These are phyloP conservation scores for Pseudoatta argentina DNA, from an alignment of 1,140 invertebrate species.

Conservation along the genomic window DNA sequence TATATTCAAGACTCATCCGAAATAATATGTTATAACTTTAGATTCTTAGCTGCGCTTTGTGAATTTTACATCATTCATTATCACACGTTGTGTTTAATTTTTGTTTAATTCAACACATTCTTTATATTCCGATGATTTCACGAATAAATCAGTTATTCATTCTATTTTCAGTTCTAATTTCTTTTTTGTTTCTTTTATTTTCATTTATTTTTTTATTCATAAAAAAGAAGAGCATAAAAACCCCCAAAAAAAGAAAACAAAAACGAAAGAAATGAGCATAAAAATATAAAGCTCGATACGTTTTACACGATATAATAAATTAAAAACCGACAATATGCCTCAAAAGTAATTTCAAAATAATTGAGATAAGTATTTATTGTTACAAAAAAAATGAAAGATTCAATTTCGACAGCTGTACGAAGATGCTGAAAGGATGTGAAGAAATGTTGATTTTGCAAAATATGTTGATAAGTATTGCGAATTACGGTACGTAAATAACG, in stretches of 20 bases:
- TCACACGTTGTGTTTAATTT: not conserved
- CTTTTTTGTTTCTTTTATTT: constrained; percentile 21
- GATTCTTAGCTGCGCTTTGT: not conserved
- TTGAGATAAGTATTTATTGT: not conserved
- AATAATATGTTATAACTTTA: not conserved
- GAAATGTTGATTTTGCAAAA: constrained; percentile 37
- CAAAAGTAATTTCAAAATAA: not conserved
- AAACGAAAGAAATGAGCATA: not conserved
- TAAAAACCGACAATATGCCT: not conserved
- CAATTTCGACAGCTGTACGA: not conserved
- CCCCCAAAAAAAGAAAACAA: constrained; percentile 2
- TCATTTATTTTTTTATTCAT: constrained; percentile 49
- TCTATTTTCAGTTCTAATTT: constrained; percentile 23
- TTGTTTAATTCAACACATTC: not conserved
- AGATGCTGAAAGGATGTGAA: constrained; percentile 33
- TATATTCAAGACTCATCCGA: not conserved
- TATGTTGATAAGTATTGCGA: not conserved
- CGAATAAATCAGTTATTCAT: constrained; percentile 24
- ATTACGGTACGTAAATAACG: not conserved
- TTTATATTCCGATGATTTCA: constrained; percentile 43
- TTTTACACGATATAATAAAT: constrained; percentile 8
- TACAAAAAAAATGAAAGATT: not conserved
- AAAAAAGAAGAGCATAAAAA: constrained; percentile 43
- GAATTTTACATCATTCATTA: not conserved
- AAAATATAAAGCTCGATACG: constrained; percentile 31